Evolutionary conservation across 2,888 invertebrate species (phyloP), one percentile per base, ranked within the genome.

Genomic region (Amorpha juglandis): DNA sequence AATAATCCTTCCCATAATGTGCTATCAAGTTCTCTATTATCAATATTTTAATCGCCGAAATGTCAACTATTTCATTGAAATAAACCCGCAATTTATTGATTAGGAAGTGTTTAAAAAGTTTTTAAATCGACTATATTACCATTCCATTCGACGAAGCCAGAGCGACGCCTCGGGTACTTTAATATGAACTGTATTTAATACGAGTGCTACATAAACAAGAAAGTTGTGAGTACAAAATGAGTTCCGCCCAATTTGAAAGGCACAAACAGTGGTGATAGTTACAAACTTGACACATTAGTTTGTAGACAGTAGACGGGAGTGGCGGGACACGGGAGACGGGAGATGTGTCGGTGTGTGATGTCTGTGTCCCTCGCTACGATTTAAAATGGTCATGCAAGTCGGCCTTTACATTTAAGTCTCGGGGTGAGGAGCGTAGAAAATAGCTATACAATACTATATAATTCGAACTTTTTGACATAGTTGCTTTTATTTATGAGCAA

Each of bases 81-180:
- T 48, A 48, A 48, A 48, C 48, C 16, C 48, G 7, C 48, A 48
- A n/a, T 48, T 48, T 48, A 48, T 48, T 48, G 48, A 48, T 48
- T 16, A 0, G 48, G 8, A 48, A 48, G 48, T 16, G 16, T n/a
- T 6, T 48, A 48, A 48, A 16, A 48, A n/a, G 14, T 14, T 48
- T 48, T 48, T 16, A n/a, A n/a, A 47, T 12, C n/a, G n/a, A 14
- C 47, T 47, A 48, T 48, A 48, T 48, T 48, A 7, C 48, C 48
- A 48, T 48, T 48, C 14, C 48, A 14, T 48, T 48, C 14, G 6
- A 6, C 14, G 48, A 48, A 48, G 48, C 48, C 48, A 16, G n/a
- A 0, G 48, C 48, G 48, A n/a, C 48, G 48, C 48, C 48, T 48
- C 48, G 16, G 16, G 48, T 14, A 48, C 48, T n/a, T 48, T 6